phyloP scores from a whole-genome alignment of 2,888 invertebrate species.

The Pyrrhia umbra region DNA sequence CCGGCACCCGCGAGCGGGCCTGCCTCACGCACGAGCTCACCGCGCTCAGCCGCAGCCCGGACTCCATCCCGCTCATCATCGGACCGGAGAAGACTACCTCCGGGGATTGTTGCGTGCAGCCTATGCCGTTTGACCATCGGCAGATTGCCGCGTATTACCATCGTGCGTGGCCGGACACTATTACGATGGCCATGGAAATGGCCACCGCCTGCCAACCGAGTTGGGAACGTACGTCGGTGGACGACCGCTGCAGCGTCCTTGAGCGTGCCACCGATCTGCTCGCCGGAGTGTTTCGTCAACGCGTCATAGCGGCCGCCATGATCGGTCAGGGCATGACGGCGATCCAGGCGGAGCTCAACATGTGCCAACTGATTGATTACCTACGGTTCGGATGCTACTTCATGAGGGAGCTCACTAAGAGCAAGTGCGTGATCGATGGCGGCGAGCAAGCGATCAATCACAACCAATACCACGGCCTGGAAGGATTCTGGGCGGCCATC shows the following conservation, averaged over 20 bases:
- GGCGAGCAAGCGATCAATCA: slow-evolving; percentile 93
- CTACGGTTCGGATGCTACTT: slow-evolving; percentile 94
- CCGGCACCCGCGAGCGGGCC: slow-evolving; percentile 36
- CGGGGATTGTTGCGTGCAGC: slow-evolving; percentile 89
- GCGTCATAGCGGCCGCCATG: slow-evolving; percentile 97
- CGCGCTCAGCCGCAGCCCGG: slow-evolving; percentile 26
- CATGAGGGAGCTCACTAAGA: slow-evolving; percentile 94
- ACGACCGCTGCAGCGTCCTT: slow-evolving; percentile 94
- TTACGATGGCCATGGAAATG: slow-evolving; percentile 32
- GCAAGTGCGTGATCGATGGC: slow-evolving; percentile 95
- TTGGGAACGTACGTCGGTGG: slow-evolving; percentile 95
- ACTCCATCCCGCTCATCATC: slow-evolving; percentile 38
- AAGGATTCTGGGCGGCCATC: slow-evolving; percentile 98
- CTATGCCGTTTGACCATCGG: slow-evolving; percentile 95
- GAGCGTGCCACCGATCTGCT: slow-evolving; percentile 95
- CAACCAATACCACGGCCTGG: slow-evolving; percentile 95
- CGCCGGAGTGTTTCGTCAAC: slow-evolving; percentile 94
- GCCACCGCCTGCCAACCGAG: slow-evolving; percentile 92
- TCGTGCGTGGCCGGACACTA: slow-evolving; percentile 35
- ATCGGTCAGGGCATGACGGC: slow-evolving; percentile 97
- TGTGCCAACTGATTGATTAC: slow-evolving; percentile 97
- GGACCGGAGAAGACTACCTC: slow-evolving; percentile 34
- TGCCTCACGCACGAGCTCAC: slow-evolving; percentile 42
- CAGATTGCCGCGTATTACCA: slow-evolving; percentile 96
- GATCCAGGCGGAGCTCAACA: slow-evolving; percentile 98